A percentile compares a stretch with the other conserved stretches of the same genome.
Conservation (phyloP, 2,113 vertebrate species). For the Dipodomys ordii region DNA sequence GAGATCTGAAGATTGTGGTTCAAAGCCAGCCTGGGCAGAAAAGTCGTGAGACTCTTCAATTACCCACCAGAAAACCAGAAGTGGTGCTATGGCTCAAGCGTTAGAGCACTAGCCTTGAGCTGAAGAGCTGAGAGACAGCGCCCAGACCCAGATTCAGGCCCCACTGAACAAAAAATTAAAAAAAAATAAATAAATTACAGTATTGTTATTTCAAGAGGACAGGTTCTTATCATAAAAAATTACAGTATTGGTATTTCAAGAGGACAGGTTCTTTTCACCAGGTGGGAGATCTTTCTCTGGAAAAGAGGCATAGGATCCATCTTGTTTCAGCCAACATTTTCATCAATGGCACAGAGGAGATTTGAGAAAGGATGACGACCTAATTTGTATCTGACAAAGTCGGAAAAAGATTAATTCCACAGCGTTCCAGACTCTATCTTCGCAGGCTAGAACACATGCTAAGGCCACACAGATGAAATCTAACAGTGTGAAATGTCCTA, state of each 20-base stretch:
- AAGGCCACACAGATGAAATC: slow-evolving; percentile 49
- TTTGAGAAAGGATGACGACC: neutral
- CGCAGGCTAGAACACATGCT: neutral
- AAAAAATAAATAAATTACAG: neutral
- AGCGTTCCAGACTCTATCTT: neutral
- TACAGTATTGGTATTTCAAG: neutral
- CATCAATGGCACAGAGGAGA: neutral
- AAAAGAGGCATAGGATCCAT: neutral
- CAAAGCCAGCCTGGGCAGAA: no score
- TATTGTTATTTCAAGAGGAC: neutral
- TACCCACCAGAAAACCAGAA: no score
- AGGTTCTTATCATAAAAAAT: neutral
- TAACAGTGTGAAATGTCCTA: neutral
- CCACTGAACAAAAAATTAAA: no score
- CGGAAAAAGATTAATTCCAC: neutral
- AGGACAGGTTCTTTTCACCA: neutral
- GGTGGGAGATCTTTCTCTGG: neutral
- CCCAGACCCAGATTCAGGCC: no score
- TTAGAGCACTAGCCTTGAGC: no score
- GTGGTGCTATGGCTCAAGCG: no score
- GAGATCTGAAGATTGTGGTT: no score
- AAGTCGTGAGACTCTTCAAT: no score
- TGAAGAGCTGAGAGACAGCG: no score
- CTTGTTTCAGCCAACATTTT: neutral
- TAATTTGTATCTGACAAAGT: slow-evolving; percentile 19